Conservation (phyloP, 2,797 vertebrate species). For the Percopsis omiscomaycus region DNA sequence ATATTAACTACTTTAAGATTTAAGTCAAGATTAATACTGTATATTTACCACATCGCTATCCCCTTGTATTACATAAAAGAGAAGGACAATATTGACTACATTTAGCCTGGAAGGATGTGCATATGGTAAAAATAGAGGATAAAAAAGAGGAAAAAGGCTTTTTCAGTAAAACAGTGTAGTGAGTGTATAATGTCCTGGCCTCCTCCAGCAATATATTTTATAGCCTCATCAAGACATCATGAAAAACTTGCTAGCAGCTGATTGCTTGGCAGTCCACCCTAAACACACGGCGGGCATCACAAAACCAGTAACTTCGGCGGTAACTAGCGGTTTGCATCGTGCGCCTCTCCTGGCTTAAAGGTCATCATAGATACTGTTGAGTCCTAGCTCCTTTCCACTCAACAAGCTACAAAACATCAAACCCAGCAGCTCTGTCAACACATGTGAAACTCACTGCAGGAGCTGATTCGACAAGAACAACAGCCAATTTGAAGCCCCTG, state of each 20-base stretch:
- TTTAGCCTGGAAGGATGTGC: not conserved
- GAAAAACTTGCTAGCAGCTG: constrained; percentile 31
- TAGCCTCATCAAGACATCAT: constrained; percentile 83
- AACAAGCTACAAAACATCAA: constrained; percentile 34
- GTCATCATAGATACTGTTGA: constrained; percentile 42
- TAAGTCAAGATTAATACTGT: no score
- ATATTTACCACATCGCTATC: no score
- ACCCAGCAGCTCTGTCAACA: constrained; percentile 33
- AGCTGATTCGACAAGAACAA: constrained; percentile 64
- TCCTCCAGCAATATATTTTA: constrained; percentile 76
- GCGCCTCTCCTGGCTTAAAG: constrained; percentile 42
- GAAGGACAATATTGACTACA: no score
- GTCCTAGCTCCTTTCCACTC: constrained; percentile 14
- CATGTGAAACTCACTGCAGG: constrained; percentile 42
- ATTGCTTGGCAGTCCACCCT: constrained; percentile 18
- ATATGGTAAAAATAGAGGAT: not conserved
- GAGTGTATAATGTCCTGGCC: constrained; percentile 19
- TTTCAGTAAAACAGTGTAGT: constrained; percentile 21
- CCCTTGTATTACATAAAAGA: no score
- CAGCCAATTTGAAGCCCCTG: constrained; percentile 57
- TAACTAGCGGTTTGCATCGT: constrained; percentile 10
- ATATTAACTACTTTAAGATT: no score
- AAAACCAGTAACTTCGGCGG: constrained; percentile 38
- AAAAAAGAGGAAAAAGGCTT: constrained; percentile 51
- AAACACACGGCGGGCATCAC: constrained; percentile 43